Conservation (phyloP, 2,888 invertebrate genomes). For the Boloria euphrosyne region DNA sequence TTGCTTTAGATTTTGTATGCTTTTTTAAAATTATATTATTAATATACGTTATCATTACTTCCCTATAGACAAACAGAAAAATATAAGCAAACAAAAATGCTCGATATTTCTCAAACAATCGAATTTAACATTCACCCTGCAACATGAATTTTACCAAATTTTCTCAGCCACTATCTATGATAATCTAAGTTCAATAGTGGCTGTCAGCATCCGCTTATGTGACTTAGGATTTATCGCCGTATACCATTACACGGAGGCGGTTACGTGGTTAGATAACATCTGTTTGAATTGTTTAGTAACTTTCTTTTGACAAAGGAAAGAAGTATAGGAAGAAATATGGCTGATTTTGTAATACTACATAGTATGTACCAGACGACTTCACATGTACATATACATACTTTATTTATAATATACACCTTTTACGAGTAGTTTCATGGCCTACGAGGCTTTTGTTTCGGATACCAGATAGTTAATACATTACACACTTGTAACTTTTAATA, state of each 20-base stretch:
- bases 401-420: too few species aligned
- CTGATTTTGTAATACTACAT: not conserved
- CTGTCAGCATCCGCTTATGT: conserved; percentile 11
- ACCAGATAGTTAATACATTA: too few species aligned
- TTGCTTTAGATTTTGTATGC: too few species aligned
- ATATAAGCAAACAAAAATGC: too few species aligned
- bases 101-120: not conserved
- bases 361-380: not conserved
- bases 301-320: conserved; percentile 19
- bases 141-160: conserved; percentile 4
- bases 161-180: conserved; percentile 8
- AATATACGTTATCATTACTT: too few species aligned
- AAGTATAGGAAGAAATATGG: not conserved
- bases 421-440: too few species aligned
- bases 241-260: conserved; percentile 34
- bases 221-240: conserved; percentile 35
- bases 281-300: conserved; percentile 26
- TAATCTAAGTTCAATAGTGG: conserved; percentile 16
- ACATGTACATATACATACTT: too few species aligned
- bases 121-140: not conserved
- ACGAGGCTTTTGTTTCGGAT: too few species aligned
- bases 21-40: too few species aligned
- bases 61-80: too few species aligned
- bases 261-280: conserved; percentile 35
- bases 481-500: too few species aligned